Conservation (phyloP, 2,888 invertebrate species). For the Platycheirus albimanus region DNA sequence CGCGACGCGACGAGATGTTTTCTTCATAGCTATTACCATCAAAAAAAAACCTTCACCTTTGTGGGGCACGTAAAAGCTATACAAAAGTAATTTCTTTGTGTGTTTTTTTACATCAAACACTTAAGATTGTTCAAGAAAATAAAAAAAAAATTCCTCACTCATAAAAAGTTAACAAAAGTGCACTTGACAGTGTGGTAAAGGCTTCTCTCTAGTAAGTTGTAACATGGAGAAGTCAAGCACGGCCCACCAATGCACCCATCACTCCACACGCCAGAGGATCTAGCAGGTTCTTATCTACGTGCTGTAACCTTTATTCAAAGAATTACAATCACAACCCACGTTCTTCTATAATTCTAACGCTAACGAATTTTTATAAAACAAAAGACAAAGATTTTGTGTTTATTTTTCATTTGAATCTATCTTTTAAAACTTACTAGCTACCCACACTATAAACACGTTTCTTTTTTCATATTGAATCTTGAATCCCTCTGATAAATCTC, state of each 20-base stretch:
- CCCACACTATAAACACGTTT: constrained; percentile 17
- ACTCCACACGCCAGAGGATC: background rate
- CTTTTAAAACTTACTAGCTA: background rate
- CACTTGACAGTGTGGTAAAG: constrained; percentile 31
- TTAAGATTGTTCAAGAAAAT: constrained; percentile 9
- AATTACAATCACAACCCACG: constrained; percentile 1
- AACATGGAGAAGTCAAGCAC: background rate
- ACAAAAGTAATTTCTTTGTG: constrained; percentile 37
- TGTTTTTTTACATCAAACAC: constrained; percentile 32
- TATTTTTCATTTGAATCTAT: background rate
- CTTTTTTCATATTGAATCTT: constrained; percentile 5
- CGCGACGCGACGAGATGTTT: too few species aligned
- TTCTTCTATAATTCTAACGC: background rate
- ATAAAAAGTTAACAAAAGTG: constrained; percentile 42
- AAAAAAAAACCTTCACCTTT: constrained; percentile 30
- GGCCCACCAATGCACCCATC: constrained; percentile 26
- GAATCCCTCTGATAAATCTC: background rate
- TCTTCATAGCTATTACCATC: constrained; percentile 19
- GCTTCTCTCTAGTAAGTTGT: background rate
- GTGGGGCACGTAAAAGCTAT: constrained; percentile 50
- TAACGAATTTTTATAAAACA: background rate
- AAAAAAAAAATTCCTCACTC: background rate
- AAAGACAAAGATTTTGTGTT: background rate
- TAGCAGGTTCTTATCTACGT: background rate
- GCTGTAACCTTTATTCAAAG: constrained; percentile 20